Percentiles rank a stretch among this genome's conserved stretches.
Conservation (phyloP, 2,888 invertebrate genomes). For the Melangyna quadrimaculata region DNA sequence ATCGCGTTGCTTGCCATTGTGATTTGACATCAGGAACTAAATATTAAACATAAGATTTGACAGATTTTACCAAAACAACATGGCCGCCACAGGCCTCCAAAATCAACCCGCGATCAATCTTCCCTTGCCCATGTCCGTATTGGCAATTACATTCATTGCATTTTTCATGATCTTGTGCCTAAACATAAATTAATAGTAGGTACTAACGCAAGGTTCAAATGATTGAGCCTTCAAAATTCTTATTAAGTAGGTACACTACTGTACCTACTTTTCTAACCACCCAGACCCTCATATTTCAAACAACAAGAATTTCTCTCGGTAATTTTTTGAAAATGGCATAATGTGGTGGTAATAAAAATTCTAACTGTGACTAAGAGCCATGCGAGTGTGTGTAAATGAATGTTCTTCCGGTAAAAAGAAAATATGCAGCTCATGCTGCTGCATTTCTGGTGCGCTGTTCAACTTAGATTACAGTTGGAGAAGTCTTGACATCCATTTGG, state of each 20-base stretch:
- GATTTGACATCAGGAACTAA: no score
- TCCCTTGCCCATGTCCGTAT: no score
- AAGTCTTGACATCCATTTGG: conserved; percentile 11
- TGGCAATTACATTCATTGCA: no score
- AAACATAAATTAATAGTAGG: no score
- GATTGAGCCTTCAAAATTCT: neutral
- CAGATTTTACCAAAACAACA: no score
- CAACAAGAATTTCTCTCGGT: conserved; percentile 4
- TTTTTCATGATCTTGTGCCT: no score
- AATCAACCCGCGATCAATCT: no score
- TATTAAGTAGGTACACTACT: neutral
- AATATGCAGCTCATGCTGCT: conserved; percentile 31
- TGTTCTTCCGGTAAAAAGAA: conserved; percentile 40
- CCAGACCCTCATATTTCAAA: neutral
- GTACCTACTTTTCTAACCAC: no score
- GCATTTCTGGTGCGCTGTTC: conserved; percentile 1
- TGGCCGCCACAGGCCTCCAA: no score
- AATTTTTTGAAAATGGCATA: conserved; percentile 56
- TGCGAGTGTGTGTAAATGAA: conserved; percentile 48
- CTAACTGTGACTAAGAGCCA: conserved; percentile 54
- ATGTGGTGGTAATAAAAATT: conserved; percentile 60
- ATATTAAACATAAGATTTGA: no score
- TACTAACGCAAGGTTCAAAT: no score
- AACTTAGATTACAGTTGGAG: conserved; percentile 15
- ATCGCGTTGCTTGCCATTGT: no score